Percentiles rank a stretch among this genome's conserved stretches.
Evolutionary conservation across 2,113 vertebrate species (phyloP).

Genomic region (Ptilonorhynchus violaceus): DNA sequence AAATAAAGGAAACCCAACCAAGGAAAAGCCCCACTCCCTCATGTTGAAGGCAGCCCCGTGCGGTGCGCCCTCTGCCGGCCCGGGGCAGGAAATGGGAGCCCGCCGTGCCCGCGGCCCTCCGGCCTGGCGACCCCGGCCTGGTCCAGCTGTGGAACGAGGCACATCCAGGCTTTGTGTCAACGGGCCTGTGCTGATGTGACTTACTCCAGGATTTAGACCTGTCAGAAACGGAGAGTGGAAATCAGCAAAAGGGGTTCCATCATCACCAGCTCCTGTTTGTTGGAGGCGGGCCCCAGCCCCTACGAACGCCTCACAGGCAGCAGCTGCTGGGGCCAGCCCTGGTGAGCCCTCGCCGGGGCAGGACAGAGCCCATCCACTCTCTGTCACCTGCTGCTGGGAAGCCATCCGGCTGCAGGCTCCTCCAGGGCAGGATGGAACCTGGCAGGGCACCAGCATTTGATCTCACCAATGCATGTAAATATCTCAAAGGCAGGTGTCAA

Average conservation of each 20-base stretch:
- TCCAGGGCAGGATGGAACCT: accelerated
- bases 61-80: background rate
- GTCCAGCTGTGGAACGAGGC: accelerated
- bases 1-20: accelerated
- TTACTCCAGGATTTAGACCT: background rate
- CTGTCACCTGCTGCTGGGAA: no score
- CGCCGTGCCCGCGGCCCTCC: accelerated
- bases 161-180: accelerated
- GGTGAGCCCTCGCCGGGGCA: background rate
- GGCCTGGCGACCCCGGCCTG: accelerated
- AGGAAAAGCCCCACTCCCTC: accelerated
- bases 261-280: accelerated
- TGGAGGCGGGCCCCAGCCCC: background rate
- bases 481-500: accelerated
- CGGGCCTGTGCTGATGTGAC: accelerated
- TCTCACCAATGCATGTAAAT: background rate
- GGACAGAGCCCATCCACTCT: no score
- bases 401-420: accelerated
- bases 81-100: background rate
- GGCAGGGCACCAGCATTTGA: no score
- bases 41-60: accelerated
- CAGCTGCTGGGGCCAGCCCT: no score
- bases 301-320: background rate
- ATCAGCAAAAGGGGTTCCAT: background rate
- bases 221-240: background rate